These are phyloP conservation scores for Brachionus calyciflorus DNA, from an alignment of 1,140 invertebrate species.

Conservation along the genomic window DNA sequence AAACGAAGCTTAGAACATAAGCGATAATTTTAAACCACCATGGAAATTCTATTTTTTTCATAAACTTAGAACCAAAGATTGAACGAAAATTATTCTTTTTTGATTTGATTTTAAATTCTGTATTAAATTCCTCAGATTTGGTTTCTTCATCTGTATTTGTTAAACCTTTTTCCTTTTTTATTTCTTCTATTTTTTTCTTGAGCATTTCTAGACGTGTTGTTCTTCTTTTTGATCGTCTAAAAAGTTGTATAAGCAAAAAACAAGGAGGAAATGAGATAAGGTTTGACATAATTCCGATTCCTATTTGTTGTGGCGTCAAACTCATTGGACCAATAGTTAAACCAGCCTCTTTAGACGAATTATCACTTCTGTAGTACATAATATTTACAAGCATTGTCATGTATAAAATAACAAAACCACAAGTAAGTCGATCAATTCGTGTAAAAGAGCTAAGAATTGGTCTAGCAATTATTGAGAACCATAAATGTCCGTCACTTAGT, in stretches of 20 bases:
- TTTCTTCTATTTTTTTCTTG: constrained; percentile 23
- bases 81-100: constrained; percentile 46
- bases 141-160: background rate
- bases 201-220: background rate
- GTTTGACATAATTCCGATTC: constrained; percentile 33
- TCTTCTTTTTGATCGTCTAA: constrained; percentile 31
- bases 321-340: constrained; percentile 17
- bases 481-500: constrained; percentile 46
- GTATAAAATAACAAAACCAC: constrained; percentile 39
- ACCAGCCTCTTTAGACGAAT: background rate
- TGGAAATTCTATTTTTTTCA: constrained; percentile 57
- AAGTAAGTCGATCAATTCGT: constrained; percentile 26
- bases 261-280: constrained; percentile 20
- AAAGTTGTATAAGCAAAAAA: constrained; percentile 34
- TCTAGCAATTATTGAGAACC: constrained; percentile 28
- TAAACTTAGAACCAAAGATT: no score
- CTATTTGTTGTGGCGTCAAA: constrained; percentile 52
- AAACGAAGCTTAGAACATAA: constrained; percentile 61
- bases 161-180: constrained; percentile 50
- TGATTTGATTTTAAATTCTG: background rate
- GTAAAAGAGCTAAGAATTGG: constrained; percentile 21
- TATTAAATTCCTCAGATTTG: background rate
- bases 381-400: constrained; percentile 36
- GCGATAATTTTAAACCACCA: constrained; percentile 63
- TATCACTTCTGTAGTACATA: constrained; percentile 24